Conservation (phyloP, 1,140 invertebrate genomes). For the Anastrepha obliqua region DNA sequence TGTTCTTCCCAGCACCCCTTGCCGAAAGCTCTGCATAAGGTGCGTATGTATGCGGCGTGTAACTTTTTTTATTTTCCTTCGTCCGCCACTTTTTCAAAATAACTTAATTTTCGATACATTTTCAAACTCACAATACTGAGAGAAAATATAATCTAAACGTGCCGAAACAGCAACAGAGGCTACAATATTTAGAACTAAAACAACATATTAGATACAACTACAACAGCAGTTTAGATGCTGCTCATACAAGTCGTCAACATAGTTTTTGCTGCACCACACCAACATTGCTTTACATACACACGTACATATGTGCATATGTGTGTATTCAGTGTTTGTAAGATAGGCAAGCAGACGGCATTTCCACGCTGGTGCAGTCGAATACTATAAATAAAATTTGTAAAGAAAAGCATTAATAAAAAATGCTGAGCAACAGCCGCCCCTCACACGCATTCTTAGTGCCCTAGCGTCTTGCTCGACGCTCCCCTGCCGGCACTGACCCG, state of each 20-base stretch:
- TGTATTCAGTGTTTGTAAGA: background rate
- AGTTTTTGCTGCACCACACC: background rate
- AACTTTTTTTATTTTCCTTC: background rate
- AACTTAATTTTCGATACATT: slow-evolving; percentile 47
- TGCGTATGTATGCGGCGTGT: background rate
- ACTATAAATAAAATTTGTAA: slow-evolving; percentile 38
- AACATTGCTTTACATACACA: background rate
- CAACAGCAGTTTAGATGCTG: slow-evolving; percentile 11
- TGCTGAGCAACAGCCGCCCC: background rate
- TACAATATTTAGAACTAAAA: slow-evolving; percentile 15
- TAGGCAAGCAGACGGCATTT: background rate
- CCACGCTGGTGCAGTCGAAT: background rate
- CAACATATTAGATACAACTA: background rate
- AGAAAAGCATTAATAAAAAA: slow-evolving; percentile 40
- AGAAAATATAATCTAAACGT: background rate
- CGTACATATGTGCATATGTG: background rate
- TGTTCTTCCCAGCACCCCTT: background rate
- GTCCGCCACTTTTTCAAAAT: background rate
- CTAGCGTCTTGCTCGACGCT: too few species aligned
- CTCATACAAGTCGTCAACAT: background rate
- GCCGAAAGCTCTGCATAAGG: background rate
- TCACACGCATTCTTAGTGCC: background rate
- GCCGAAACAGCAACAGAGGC: background rate
- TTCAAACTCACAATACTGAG: background rate
- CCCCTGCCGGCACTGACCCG: background rate